Evolutionary conservation across 2,888 invertebrate species (phyloP).

Genomic region (Epinotia brunnichana): DNA sequence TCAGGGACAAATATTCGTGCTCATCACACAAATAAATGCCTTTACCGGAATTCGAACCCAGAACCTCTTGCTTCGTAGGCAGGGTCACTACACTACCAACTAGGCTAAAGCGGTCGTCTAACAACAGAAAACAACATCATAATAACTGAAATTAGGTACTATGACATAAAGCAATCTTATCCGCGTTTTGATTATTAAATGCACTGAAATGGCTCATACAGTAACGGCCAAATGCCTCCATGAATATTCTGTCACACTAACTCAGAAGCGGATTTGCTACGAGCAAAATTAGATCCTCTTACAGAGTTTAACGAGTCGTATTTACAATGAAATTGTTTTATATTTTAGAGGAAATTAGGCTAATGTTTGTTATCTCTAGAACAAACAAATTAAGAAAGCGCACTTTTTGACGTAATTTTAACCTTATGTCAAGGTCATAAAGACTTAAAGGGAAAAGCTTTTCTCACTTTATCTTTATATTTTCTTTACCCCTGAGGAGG

Average conservation of each 20-base stretch:
- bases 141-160: not conserved
- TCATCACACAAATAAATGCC: too few species aligned
- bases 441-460: too few species aligned
- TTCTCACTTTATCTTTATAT: too few species aligned
- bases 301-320: not conserved
- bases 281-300: constrained; percentile 4
- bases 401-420: not conserved
- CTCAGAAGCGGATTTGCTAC: not conserved
- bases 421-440: too few species aligned
- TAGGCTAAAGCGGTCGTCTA: too few species aligned
- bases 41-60: too few species aligned
- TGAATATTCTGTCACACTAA: constrained; percentile 30
- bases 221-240: constrained; percentile 10
- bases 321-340: not conserved
- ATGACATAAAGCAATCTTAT: constrained; percentile 4
- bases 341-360: not conserved
- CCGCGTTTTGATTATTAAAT: constrained; percentile 22
- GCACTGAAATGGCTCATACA: constrained; percentile 4
- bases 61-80: too few species aligned
- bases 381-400: not conserved
- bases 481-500: too few species aligned
- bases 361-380: not conserved
- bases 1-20: too few species aligned
- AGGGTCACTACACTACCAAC: too few species aligned
- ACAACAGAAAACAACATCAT: not conserved